Base-by-base conservation (phyloP, 1,140 invertebrate species). In the Pseudobourletiella spinata region DNA sequence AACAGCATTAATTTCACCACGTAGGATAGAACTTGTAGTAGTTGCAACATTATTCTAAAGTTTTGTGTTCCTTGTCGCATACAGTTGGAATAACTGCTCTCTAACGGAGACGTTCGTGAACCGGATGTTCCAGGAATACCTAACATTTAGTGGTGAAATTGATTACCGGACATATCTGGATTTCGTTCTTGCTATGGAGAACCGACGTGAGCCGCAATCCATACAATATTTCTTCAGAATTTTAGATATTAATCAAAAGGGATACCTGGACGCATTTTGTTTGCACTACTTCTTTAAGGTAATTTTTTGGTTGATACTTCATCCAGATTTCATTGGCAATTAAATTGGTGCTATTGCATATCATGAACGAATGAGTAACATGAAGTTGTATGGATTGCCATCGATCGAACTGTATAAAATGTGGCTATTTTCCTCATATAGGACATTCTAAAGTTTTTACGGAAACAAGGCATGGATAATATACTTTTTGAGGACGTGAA, bases 111-210 rank as follows among this genome's bases (percentile, higher is more conserved):
- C 89, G 2, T 98, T 98, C 76, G 80, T 98, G 14, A 89, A 94
- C 68, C 80, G 92, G 50, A 88, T 97, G 0, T 98, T 96, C 76
- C 90, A 97, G 77, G 92, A 95, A 72, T 95, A 89, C 71, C 80
- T 95, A 0, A 98, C 94, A 0, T 97, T 94, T 73, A 87, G 92
- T 71, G 92, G 90, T 6, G 92, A 98, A 81, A 96, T 98, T 86
- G 95, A 98, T 76, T 98, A 96, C 74, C 96, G 96, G 77, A 93
- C 91, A 0, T 98, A 95, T 76, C 75, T 98, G 20, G 92, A 98
- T 73, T 89, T 98, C 77, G 89, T 95, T 0, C 77, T 98, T 26
- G 94, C 94, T 0, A 76, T 97, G 64, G 92, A 97, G 75, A 94
- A 98, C 78, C 81, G 90, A 22, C 83, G 87, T 61, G 92, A 96